A percentile compares a stretch with the other conserved stretches of the same genome.
Conservation (phyloP, 2,888 invertebrate genomes). For the Erebia aethiops region DNA sequence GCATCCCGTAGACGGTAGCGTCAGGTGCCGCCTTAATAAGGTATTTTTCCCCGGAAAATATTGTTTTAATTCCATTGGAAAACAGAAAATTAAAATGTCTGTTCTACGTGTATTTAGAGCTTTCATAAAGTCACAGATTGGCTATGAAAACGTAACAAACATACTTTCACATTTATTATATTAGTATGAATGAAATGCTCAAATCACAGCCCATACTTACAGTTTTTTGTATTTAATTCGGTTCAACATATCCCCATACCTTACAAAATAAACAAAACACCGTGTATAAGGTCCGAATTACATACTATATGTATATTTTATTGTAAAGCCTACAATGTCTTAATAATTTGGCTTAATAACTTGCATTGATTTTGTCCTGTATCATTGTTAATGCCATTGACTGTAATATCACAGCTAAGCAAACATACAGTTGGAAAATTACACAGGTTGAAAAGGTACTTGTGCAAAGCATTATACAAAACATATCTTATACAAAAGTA, state of each 20-base stretch:
- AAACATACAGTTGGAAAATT: not conserved
- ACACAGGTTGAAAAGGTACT: not conserved
- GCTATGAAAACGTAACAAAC: too few species aligned
- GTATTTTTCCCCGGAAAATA: too few species aligned
- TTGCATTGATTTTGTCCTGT: slow-evolving; percentile 18
- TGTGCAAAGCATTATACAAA: not conserved
- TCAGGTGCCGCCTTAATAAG: too few species aligned
- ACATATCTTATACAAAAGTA: not conserved
- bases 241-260: not conserved
- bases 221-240: not conserved
- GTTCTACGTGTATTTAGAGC: too few species aligned
- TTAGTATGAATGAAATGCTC: too few species aligned
- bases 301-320: not conserved
- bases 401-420: not conserved
- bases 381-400: not conserved
- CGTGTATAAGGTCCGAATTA: not conserved
- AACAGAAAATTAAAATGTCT: too few species aligned
- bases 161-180: too few species aligned
- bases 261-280: not conserved
- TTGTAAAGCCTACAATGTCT: not conserved
- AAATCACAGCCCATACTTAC: too few species aligned
- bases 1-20: too few species aligned
- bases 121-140: too few species aligned
- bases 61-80: too few species aligned
- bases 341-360: slow-evolving; percentile 37